A percentile compares a stretch with the other conserved stretches of the same genome.
These are phyloP conservation scores for Propithecus perrieri DNA, from an alignment of 2,797 vertebrate species.

Conservation along the genomic window DNA sequence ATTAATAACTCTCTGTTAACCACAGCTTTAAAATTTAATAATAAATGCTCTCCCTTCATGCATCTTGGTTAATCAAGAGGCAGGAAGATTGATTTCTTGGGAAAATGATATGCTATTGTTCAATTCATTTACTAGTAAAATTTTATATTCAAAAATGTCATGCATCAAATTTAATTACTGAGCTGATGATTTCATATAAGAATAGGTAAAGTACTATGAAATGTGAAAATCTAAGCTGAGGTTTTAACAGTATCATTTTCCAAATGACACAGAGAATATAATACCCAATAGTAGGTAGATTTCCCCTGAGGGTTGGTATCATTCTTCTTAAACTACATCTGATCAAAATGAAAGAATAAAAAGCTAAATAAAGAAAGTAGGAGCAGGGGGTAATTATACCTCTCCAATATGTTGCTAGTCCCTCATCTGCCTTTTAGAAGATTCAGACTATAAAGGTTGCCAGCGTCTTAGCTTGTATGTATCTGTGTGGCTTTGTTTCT, in stretches of 20 bases:
- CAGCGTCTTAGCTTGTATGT: background rate
- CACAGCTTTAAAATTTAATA: slow-evolving; percentile 53
- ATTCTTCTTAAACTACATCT: background rate
- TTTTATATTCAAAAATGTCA: slow-evolving; percentile 51
- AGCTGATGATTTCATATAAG: slow-evolving; percentile 6
- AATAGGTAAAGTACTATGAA: background rate
- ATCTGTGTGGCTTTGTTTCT: background rate
- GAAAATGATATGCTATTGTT: slow-evolving; percentile 29
- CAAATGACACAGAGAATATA: background rate
- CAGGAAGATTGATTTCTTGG: slow-evolving; percentile 55
- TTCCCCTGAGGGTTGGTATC: background rate
- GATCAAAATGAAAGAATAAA: background rate
- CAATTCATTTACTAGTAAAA: slow-evolving; percentile 53
- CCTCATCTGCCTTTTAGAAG: background rate
- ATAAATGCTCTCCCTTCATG: slow-evolving; percentile 12
- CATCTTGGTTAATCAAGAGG: slow-evolving; percentile 39
- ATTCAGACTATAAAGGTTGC: background rate
- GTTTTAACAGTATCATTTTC: slow-evolving; percentile 12
- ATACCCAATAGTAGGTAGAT: background rate
- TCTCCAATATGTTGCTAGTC: background rate
- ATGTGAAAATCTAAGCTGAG: background rate
- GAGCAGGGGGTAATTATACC: background rate
- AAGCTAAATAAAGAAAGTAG: background rate
- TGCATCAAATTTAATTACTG: slow-evolving; percentile 51
- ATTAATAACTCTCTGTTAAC: slow-evolving; percentile 61